Percentiles rank a stretch among this genome's conserved stretches.
Evolutionary conservation across 2,888 invertebrate species (phyloP).

Genomic region (Lasioglossum marginatum): DNA sequence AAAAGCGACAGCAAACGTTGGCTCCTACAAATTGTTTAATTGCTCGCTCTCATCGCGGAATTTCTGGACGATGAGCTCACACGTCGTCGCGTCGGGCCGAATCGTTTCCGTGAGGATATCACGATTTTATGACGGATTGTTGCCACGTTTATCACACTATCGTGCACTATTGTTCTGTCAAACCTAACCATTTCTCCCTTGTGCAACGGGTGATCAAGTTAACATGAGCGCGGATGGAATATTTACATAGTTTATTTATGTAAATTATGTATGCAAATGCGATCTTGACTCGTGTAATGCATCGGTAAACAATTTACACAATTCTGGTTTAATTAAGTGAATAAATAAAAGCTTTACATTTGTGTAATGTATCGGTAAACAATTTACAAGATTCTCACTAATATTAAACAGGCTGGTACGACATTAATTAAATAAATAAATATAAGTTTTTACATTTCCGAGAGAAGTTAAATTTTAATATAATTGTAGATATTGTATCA

Average conservation of each 20-base stretch:
- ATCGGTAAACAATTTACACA: neutral
- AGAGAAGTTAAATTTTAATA: neutral
- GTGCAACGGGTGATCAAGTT: too few species aligned
- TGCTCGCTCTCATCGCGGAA: slow-evolving; percentile 68
- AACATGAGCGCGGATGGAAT: too few species aligned
- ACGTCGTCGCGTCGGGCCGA: slow-evolving; percentile 29
- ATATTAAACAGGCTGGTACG: too few species aligned
- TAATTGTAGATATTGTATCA: too few species aligned
- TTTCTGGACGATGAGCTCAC: slow-evolving; percentile 75
- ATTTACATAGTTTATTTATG: too few species aligned
- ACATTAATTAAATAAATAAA: too few species aligned
- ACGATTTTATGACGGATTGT: slow-evolving; percentile 38
- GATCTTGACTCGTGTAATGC: neutral
- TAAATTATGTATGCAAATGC: too few species aligned
- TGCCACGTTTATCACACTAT: slow-evolving; percentile 18
- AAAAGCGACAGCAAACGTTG: slow-evolving; percentile 67
- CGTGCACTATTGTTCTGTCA: neutral
- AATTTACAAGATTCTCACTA: too few species aligned
- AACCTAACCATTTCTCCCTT: neutral
- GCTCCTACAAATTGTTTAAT: slow-evolving; percentile 78
- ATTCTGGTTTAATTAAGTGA: neutral
- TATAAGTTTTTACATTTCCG: too few species aligned
- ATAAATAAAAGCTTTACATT: neutral
- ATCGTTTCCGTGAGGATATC: slow-evolving; percentile 51
- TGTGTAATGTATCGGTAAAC: too few species aligned